Percentiles rank a stretch among this genome's conserved stretches.
Conservation (phyloP, 1,140 invertebrate genomes). For the Gonatopus flavifemur region DNA sequence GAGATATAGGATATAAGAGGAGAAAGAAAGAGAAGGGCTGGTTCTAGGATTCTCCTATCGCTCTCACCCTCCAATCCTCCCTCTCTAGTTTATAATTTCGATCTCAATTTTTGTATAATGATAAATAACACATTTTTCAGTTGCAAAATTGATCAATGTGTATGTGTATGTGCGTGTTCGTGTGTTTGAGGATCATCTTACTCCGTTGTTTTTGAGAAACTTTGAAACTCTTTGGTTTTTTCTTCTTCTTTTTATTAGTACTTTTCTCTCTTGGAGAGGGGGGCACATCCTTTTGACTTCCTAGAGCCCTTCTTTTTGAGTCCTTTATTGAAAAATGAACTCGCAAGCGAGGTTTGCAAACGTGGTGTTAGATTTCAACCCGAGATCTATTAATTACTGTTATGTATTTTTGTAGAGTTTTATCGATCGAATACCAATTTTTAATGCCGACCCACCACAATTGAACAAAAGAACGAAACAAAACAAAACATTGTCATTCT, state of each 20-base stretch:
- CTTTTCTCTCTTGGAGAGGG: slow-evolving; percentile 8
- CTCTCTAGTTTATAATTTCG: too few species aligned
- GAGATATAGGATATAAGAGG: slow-evolving; percentile 8
- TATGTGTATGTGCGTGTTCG: slow-evolving; percentile 6
- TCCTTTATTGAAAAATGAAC: slow-evolving; percentile 9
- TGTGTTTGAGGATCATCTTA: slow-evolving; percentile 2
- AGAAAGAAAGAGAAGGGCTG: slow-evolving; percentile 16
- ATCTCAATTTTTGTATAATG: too few species aligned
- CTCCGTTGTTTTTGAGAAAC: slow-evolving; percentile 9
- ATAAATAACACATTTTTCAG: too few species aligned
- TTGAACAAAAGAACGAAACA: too few species aligned
- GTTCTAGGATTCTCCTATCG: slow-evolving; percentile 24
- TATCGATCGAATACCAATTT: slow-evolving; percentile 23
- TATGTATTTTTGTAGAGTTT: slow-evolving; percentile 33
- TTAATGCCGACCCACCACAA: slow-evolving; percentile 18
- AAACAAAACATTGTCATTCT: too few species aligned
- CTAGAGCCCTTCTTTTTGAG: too few species aligned
- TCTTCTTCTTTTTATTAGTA: slow-evolving; percentile 11
- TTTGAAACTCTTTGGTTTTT: slow-evolving; percentile 13
- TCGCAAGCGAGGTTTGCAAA: slow-evolving; percentile 12
- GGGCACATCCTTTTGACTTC: slow-evolving; percentile 16
- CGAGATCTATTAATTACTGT: slow-evolving; percentile 21
- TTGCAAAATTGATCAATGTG: slow-evolving; percentile 20
- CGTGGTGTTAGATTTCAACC: slow-evolving; percentile 17
- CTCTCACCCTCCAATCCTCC: too few species aligned